A percentile compares a stretch with the other conserved stretches of the same genome.
Conservation (phyloP, 2,888 invertebrate species). For the Ornithoptera alexandrae region DNA sequence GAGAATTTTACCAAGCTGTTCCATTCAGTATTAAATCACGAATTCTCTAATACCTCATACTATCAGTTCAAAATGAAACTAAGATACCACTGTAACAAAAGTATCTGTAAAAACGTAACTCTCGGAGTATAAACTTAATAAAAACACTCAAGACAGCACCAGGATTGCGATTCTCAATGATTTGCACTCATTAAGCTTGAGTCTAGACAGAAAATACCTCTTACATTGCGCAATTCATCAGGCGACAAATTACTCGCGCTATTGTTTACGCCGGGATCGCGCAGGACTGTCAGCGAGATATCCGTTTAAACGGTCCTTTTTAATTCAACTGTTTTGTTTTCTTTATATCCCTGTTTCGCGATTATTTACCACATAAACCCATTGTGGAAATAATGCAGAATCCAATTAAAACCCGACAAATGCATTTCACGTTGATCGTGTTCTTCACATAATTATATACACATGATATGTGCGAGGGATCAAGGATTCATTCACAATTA, state of each 20-base stretch:
- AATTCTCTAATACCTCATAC: neutral
- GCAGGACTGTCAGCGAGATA: conserved; percentile 21
- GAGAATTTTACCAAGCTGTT: too few relatives aligned
- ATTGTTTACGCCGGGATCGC: conserved; percentile 33
- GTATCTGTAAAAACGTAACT: neutral
- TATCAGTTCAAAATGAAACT: neutral
- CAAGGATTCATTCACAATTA: too few relatives aligned
- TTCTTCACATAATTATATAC: neutral
- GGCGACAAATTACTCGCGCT: conserved; percentile 47
- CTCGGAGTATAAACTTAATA: conserved; percentile 46
- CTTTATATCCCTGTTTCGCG: neutral
- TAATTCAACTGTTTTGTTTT: conserved; percentile 16
- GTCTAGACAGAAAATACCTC: conserved; percentile 67
- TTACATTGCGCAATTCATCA: conserved; percentile 62
- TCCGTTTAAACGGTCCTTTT: conserved; percentile 23
- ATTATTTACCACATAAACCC: neutral
- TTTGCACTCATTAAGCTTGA: conserved; percentile 66
- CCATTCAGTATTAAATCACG: neutral
- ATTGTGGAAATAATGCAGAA: neutral
- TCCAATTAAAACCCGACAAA: neutral
- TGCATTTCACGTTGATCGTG: neutral
- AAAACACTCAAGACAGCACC: conserved; percentile 52
- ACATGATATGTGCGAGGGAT: too few relatives aligned
- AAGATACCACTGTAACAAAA: neutral
- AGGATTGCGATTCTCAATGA: conserved; percentile 70